Percentiles rank a stretch among this genome's conserved stretches.
Conservation (phyloP, 2,888 invertebrate species). For the Drosophila paramelanica region DNA sequence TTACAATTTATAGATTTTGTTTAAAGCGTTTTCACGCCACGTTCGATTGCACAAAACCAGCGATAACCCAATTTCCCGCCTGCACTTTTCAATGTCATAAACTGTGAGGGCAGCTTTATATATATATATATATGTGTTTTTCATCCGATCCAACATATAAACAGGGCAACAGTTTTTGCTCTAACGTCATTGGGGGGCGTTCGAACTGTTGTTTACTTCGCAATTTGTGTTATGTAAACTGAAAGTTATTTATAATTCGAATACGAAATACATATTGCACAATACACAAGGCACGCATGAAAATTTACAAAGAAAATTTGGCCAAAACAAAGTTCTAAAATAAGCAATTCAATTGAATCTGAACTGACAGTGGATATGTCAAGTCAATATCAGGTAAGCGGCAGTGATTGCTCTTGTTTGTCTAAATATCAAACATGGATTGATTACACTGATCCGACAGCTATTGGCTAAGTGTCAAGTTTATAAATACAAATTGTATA, state of each 20-base stretch:
- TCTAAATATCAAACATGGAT: conserved; percentile 29
- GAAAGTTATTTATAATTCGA: conserved; percentile 60
- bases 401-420: conserved; percentile 18
- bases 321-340: conserved; percentile 10
- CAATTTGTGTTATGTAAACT: conserved; percentile 64
- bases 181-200: conserved; percentile 36
- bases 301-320: conserved; percentile 29
- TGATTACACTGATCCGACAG: conserved; percentile 18
- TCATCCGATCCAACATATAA: conserved; percentile 35
- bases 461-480: conserved; percentile 20
- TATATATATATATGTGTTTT: conserved; percentile 20
- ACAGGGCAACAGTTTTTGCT: conserved; percentile 22
- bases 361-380: conserved; percentile 35
- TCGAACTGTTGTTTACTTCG: conserved; percentile 59
- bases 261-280: conserved; percentile 57
- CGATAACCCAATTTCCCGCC: conserved; percentile 58
- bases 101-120: conserved; percentile 10
- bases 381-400: conserved; percentile 21
- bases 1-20: conserved; percentile 37
- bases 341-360: conserved; percentile 22
- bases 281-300: conserved; percentile 34
- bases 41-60: conserved; percentile 30
- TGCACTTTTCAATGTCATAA: conserved; percentile 53
- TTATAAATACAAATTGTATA: conserved; percentile 3
- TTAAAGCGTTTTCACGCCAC: conserved; percentile 24